Percentiles rank a stretch among this genome's conserved stretches.
Conservation (phyloP, 2,888 invertebrate species). For the Drosophila borealis region DNA sequence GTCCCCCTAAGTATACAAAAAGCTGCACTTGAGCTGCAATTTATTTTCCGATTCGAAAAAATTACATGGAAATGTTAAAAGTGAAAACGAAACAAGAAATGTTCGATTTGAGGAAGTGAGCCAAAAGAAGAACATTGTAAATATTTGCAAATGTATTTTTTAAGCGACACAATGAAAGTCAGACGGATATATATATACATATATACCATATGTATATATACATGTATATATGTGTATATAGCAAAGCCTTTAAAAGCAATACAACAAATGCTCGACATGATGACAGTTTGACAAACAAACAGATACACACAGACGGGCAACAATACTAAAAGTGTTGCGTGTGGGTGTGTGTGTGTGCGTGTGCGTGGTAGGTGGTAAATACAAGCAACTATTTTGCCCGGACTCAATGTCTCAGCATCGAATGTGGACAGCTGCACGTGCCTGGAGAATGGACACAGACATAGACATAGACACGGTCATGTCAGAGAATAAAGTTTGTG, state of each 20-base stretch:
- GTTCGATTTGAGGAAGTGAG: slow-evolving; percentile 12
- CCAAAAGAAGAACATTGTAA: slow-evolving; percentile 11
- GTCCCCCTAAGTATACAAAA: neutral
- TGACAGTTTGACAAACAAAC: slow-evolving; percentile 48
- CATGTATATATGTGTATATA: neutral
- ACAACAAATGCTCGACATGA: slow-evolving; percentile 41
- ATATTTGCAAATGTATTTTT: slow-evolving; percentile 27
- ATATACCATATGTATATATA: neutral
- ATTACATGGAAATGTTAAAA: neutral
- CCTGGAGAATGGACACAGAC: slow-evolving; percentile 25
- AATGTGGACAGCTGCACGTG: slow-evolving; percentile 54
- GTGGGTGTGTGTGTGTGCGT: neutral
- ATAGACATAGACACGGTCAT: slow-evolving; percentile 20
- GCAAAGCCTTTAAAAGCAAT: slow-evolving; percentile 50
- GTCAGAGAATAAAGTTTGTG: slow-evolving; percentile 50
- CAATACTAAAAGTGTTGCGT: slow-evolving; percentile 6
- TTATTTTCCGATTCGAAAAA: slow-evolving; percentile 6
- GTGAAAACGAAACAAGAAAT: neutral
- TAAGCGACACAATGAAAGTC: slow-evolving; percentile 30
- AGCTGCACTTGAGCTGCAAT: slow-evolving; percentile 5
- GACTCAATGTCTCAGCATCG: slow-evolving; percentile 24
- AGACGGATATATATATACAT: slow-evolving; percentile 3
- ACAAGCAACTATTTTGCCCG: slow-evolving; percentile 51
- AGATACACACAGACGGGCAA: slow-evolving; percentile 33
- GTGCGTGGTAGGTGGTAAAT: slow-evolving; percentile 5